Evolutionary conservation across 2,113 vertebrate species (phyloP), one percentile per base, ranked within the genome.

Genomic region (Lycaon pictus): DNA sequence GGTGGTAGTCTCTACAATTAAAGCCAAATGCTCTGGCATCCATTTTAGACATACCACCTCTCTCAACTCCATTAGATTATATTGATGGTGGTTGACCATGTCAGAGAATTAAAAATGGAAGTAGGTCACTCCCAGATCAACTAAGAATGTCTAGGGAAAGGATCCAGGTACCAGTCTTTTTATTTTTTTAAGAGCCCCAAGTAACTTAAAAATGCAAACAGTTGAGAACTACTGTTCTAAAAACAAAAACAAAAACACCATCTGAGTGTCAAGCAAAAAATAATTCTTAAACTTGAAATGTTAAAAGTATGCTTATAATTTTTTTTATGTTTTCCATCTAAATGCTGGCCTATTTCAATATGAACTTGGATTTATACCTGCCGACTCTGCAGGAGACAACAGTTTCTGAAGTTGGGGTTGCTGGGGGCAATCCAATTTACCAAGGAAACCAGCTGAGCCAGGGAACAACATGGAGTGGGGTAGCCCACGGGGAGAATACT

Each of bases 311-410:
- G 25, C 32, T 37, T 51, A 80, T 65, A 88, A 15, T 32, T 86
- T 43, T 86, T 37, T 22, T 4, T 27, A 12, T 32, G 10, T 51
- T 94, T 93, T 91, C 23, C 60, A 8, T 63, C 71, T 86, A 89
- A 93, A 83, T 88, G n/a, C 48, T 85, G 35, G 35, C 32, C 4
- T 82, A 0, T 69, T 93, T n/a, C 60, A 43, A 35, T 32, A 58
- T 12, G 22, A 91, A 89, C 67, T 84, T 79, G 69, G 67, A 60
- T 87, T 96, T 96, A 43, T 56, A 95, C 77, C 85, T 95, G 80
- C 62, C 63, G 81, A 58, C 19, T 84, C 35, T 71, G 56, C 48
- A 80, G 71, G 93, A 88, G 82, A 69, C 74, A 83, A 53, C 17
- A n/a, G n/a, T 74, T 11, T 93, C 91, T n/a, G 72, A 88, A 43